These are phyloP conservation scores for Actinia tenebrosa DNA, from an alignment of 64 coral and sea anemone species.

Conservation along the genomic window DNA sequence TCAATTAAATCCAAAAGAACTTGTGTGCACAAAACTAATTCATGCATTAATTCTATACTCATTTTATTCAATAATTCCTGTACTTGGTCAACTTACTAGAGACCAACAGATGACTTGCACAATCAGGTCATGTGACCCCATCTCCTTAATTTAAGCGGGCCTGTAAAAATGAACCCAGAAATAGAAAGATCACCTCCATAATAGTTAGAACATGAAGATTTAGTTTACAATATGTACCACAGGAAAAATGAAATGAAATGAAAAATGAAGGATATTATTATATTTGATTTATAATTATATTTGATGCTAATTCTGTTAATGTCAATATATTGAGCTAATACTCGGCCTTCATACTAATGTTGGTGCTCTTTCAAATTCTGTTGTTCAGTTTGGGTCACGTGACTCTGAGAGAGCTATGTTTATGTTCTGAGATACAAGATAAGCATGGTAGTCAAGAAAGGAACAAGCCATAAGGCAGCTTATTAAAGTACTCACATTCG, in stretches of 20 bases:
- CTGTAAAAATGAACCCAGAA: too few species aligned
- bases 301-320: too few species aligned
- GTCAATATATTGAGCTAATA: too few species aligned
- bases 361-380: too few species aligned
- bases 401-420: slow-evolving; percentile 10
- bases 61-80: slow-evolving; percentile 12
- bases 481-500: slow-evolving; percentile 22
- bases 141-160: not conserved
- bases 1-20: slow-evolving; percentile 1
- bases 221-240: too few species aligned
- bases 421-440: slow-evolving; percentile 9
- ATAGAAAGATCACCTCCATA: too few species aligned
- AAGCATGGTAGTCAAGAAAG: not conserved
- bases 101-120: not conserved
- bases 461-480: slow-evolving; percentile 8
- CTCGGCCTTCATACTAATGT: too few species aligned
- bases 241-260: too few species aligned
- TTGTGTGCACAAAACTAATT: slow-evolving; percentile 12
- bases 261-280: too few species aligned
- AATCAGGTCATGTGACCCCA: not conserved
- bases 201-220: too few species aligned
- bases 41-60: not conserved
- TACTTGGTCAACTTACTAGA: slow-evolving; percentile 1
- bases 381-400: too few species aligned
- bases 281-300: too few species aligned